phyloP scores from a whole-genome alignment of 2,797 vertebrate species.

The Karalla daura region DNA sequence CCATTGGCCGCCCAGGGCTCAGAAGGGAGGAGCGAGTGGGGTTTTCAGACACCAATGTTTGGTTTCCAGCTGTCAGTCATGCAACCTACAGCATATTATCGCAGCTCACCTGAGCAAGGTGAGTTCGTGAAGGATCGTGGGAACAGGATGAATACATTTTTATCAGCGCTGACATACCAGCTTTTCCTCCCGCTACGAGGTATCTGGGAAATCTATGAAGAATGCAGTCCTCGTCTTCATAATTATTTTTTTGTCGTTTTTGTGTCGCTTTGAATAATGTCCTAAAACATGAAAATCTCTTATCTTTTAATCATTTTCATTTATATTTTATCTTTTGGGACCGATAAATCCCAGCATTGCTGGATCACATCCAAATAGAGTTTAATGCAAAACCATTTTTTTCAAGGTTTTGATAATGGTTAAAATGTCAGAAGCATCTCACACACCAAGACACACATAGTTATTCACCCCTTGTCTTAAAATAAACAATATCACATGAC shows the following conservation, averaged over 20 bases:
- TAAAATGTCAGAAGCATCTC: too few species aligned
- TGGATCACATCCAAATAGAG: too few species aligned
- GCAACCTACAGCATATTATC: slow-evolving; percentile 62
- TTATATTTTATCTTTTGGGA: background rate
- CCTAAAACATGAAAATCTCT: too few species aligned
- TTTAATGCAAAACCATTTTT: too few species aligned
- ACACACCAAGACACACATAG: too few species aligned
- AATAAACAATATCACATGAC: too few species aligned
- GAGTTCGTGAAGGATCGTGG: slow-evolving; percentile 67
- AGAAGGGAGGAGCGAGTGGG: slow-evolving; percentile 85
- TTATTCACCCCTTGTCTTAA: too few species aligned
- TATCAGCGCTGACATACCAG: slow-evolving; percentile 35
- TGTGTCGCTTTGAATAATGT: too few species aligned
- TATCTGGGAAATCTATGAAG: background rate
- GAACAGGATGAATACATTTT: slow-evolving; percentile 64
- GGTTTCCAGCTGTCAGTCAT: slow-evolving; percentile 88
- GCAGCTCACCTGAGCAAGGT: slow-evolving; percentile 84
- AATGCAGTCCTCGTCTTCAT: background rate
- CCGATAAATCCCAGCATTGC: background rate
- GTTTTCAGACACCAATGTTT: slow-evolving; percentile 76
- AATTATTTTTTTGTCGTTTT: background rate
- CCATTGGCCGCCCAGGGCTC: slow-evolving; percentile 86
- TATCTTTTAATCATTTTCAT: too few species aligned
- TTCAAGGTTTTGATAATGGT: too few species aligned
- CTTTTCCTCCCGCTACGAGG: slow-evolving; percentile 22